Conservation (phyloP, 2,888 invertebrate genomes). For the Dugesia japonica region DNA sequence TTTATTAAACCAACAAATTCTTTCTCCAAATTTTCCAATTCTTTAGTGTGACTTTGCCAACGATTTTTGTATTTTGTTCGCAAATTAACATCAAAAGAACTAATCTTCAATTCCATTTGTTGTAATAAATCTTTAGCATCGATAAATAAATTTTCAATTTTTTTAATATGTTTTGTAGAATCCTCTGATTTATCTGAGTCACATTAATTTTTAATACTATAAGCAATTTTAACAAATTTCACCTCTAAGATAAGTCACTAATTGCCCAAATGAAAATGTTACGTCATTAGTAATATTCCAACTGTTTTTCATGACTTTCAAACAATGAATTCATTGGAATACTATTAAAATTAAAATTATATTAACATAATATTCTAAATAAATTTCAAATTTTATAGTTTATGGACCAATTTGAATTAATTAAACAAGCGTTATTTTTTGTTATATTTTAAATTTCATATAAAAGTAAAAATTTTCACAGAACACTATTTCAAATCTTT, state of each 20-base stretch:
- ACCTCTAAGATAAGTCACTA: not conserved
- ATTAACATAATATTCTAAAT: too few relatives aligned
- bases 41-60: slow-evolving; percentile 29
- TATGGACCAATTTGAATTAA: too few relatives aligned
- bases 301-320: not conserved
- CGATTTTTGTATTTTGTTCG: slow-evolving; percentile 33
- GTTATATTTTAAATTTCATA: too few relatives aligned
- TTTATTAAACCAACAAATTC: slow-evolving; percentile 33
- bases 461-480: too few relatives aligned
- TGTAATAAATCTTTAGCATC: slow-evolving; percentile 30
- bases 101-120: slow-evolving; percentile 32
- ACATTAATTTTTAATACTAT: not conserved
- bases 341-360: too few relatives aligned
- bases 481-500: too few relatives aligned
- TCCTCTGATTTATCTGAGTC: not conserved
- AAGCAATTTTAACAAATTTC: too few relatives aligned
- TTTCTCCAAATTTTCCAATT: slow-evolving; percentile 30
- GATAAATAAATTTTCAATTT: slow-evolving; percentile 21
- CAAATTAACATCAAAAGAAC: not conserved
- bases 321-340: not conserved
- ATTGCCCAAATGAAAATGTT: not conserved
- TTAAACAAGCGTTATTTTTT: too few relatives aligned
- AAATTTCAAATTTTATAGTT: too few relatives aligned
- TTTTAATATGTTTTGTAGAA: not conserved
- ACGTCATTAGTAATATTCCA: not conserved